These are phyloP conservation scores for Cheilosia grossa DNA, from an alignment of 2,888 invertebrate genomes.

Conservation along the genomic window DNA sequence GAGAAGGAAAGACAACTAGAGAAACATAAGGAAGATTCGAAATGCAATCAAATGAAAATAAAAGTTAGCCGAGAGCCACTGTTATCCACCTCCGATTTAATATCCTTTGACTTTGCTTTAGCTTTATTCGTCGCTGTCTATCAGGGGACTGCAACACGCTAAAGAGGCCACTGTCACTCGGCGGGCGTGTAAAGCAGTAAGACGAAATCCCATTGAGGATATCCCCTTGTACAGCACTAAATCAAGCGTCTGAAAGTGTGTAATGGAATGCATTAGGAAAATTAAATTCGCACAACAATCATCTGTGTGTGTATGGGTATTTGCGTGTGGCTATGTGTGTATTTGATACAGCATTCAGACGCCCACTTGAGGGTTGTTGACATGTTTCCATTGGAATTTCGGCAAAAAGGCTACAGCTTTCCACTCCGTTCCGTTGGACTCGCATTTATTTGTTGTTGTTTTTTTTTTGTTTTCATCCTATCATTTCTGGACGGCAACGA, in stretches of 20 bases:
- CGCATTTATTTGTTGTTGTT: not conserved
- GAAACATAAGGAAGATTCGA: constrained; percentile 58
- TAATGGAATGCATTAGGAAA: constrained; percentile 74
- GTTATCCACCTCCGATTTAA: constrained; percentile 55
- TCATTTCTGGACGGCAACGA: constrained; percentile 3
- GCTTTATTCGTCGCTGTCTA: constrained; percentile 7
- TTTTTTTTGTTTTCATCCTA: not conserved
- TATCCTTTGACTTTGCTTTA: constrained; percentile 56
- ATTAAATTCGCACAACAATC: constrained; percentile 69
- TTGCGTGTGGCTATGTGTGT: not conserved
- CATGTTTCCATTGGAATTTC: constrained; percentile 53
- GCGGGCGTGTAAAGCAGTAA: constrained; percentile 39
- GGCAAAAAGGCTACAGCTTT: constrained; percentile 31
- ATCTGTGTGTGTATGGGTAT: not conserved
- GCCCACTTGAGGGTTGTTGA: constrained; percentile 56
- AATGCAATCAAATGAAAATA: constrained; percentile 73
- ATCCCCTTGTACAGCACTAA: constrained; percentile 42
- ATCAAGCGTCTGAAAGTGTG: constrained; percentile 61
- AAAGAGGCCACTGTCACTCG: constrained; percentile 60
- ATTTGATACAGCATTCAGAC: not conserved
- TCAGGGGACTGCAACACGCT: constrained; percentile 7
- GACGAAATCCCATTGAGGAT: constrained; percentile 52
- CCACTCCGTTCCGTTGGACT: constrained; percentile 6
- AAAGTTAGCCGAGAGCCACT: constrained; percentile 56
- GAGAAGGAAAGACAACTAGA: not conserved